Evolutionary conservation across 2,797 vertebrate species (phyloP), one percentile per base, ranked within the genome.

Genomic region (Rallus crepitans): DNA sequence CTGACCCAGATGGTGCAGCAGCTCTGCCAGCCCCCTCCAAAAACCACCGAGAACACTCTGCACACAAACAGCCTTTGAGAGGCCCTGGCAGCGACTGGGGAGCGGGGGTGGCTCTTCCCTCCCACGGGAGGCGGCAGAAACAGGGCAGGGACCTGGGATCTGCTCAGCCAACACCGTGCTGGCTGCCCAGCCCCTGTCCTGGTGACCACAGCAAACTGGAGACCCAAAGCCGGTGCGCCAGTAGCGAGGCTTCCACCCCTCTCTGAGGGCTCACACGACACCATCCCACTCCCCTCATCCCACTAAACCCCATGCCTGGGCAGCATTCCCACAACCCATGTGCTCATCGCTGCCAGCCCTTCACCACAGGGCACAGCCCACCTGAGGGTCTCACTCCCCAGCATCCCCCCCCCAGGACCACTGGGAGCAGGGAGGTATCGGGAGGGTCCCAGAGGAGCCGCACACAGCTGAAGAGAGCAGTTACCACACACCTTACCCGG

Each of bases 51-150:
- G 95, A 94, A 93, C 94, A 85, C 25, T 91, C 4, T 91, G 96
- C 95, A 94, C 93, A 95, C 84, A 95, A 96, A 95, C 93, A 92
- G 91, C 89, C 94, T 94, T 97, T 94, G 87, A 94, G 84, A 91
- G 82, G 93, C 48, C 87, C 82, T 82, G 94, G 89, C 83, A 89
- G 45, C 12, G 59, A 61, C 35, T 5, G 0, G 16, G 37, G 30
- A 17, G 73, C 1, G 8, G 27, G 37, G 39, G 10, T 14, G 53
- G 53, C 78, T 70, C 66, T 28, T 60, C 30, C 53, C 68, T 79
- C 82, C 55, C 18, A 3, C 27, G 47, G 83, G 53, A 71, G 31
- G 75, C 0, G 1, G 40, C 6, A 12, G n/a, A 19, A 78, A 47
- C 0, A 0, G 1, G 13, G n/a, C 20, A 33, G 72, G n/a, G 75